Percentiles rank a stretch among this genome's conserved stretches.
These are phyloP conservation scores for Lagria hirta DNA, from an alignment of 2,888 invertebrate species.

Conservation along the genomic window DNA sequence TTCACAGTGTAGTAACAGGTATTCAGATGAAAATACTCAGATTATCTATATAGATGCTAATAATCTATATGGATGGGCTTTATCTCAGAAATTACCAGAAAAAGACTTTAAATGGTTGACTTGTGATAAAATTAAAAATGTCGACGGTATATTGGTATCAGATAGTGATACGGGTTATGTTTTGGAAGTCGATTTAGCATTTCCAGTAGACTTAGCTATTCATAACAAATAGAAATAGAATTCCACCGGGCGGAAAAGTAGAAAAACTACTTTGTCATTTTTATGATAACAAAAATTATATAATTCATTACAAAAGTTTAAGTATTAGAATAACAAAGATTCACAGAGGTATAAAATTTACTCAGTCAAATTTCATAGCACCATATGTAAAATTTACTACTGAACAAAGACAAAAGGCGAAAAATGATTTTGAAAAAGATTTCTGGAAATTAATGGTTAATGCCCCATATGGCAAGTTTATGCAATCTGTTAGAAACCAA, in stretches of 20 bases:
- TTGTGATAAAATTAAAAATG: slow-evolving; percentile 20
- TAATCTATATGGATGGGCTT: slow-evolving; percentile 26
- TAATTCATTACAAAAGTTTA: slow-evolving; percentile 24
- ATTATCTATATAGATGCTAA: slow-evolving; percentile 25
- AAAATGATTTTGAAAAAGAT: slow-evolving; percentile 17
- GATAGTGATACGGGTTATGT: slow-evolving; percentile 25
- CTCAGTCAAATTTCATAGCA: slow-evolving; percentile 27
- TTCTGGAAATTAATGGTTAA: slow-evolving; percentile 21
- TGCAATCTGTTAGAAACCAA: slow-evolving; percentile 26
- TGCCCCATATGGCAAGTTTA: slow-evolving; percentile 16
- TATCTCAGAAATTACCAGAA: slow-evolving; percentile 21
- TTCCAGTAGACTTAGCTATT: slow-evolving; percentile 23
- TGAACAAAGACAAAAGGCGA: slow-evolving; percentile 24
- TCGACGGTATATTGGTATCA: slow-evolving; percentile 21
- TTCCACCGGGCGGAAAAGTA: slow-evolving; percentile 23
- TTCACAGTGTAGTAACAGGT: slow-evolving; percentile 19
- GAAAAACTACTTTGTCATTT: slow-evolving; percentile 24
- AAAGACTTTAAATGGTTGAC: slow-evolving; percentile 20
- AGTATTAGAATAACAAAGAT: slow-evolving; percentile 23
- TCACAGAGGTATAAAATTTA: slow-evolving; percentile 26
- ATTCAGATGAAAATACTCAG: slow-evolving; percentile 20
- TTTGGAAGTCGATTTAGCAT: slow-evolving; percentile 26
- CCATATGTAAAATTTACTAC: slow-evolving; percentile 28
- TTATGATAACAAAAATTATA: slow-evolving; percentile 19
- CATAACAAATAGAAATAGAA: slow-evolving; percentile 27